Percentiles rank a stretch among this genome's conserved stretches.
phyloP scores from a whole-genome alignment of 2,888 invertebrate species.

The Torymus auratus region DNA sequence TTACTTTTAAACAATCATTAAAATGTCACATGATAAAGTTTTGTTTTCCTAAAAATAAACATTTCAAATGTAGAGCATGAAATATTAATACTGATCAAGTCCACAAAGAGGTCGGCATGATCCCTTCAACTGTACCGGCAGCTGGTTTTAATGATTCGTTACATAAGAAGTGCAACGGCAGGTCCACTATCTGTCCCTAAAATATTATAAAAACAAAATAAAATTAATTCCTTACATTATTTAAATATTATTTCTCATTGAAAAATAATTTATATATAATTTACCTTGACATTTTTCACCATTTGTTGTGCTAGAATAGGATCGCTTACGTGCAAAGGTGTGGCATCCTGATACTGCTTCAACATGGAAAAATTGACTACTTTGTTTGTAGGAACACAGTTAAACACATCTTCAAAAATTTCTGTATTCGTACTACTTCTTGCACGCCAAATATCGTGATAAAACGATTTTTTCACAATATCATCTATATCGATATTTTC shows the following conservation, averaged over 20 bases:
- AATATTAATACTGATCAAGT: conserved; percentile 77
- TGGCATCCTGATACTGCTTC: conserved; percentile 85
- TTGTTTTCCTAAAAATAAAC: background rate
- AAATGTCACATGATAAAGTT: background rate
- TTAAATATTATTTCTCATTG: conserved; percentile 11
- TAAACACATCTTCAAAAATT: conserved; percentile 94
- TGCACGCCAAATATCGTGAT: conserved; percentile 88
- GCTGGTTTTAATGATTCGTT: conserved; percentile 91
- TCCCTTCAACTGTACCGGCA: conserved; percentile 90
- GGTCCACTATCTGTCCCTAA: conserved; percentile 90
- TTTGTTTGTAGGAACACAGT: conserved; percentile 91
- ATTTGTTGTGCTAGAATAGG: conserved; percentile 84
- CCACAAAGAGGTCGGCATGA: conserved; percentile 95
- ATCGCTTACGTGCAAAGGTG: conserved; percentile 85
- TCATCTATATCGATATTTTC: conserved; percentile 84
- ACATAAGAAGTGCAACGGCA: conserved; percentile 93
- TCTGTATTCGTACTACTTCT: conserved; percentile 90
- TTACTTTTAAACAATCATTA: too few relatives aligned
- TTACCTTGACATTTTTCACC: conserved; percentile 85
- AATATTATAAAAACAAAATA: conserved; percentile 61
- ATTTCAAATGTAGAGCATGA: conserved; percentile 11
- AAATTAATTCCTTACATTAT: conserved; percentile 26
- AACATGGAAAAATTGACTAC: conserved; percentile 88
- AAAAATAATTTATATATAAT: background rate
- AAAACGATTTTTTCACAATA: conserved; percentile 87